Evolutionary conservation across 2,113 vertebrate genomes (phyloP), one percentile per base, ranked within the genome.

Genomic region (Ammodytes dubius): DNA sequence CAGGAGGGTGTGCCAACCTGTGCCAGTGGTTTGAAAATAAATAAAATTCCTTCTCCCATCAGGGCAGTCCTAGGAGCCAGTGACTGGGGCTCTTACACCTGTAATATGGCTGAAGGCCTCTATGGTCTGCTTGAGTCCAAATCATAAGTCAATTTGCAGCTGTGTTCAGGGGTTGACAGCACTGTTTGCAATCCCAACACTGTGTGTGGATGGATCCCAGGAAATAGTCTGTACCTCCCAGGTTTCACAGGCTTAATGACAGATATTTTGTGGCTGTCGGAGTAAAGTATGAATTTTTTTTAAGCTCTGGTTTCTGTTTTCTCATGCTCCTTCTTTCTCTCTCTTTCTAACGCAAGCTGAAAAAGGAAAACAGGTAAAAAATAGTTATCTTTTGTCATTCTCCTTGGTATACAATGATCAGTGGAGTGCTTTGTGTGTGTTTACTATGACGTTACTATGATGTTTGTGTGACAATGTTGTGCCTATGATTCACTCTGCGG

Each of bases 1-100:
- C 87, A 85, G 46, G 83, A 93, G 91, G 89, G 88, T 64, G 90
- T 92, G 93, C 95, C 92, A 95, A 93, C 94, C 91, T 94, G 93
- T 93, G 88, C 91, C 89, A 60, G 86, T 79, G 86, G 85, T 83
- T 91, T 90, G 84, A 91, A 90, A 93, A 91, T 87, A 75, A 82
- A 85, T 47, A 80, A 63, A 86, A 27, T 86, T 88, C 88, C 89
- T 79, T 68, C 78, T 89, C 79, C 75, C 88, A 86, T 70, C 73
- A 69, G 87, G 66, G 87, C 60, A 77, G 52, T 50, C 72, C 35
- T 74, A 74, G 39, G 70, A 82, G 83, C 69, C 65, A 60, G 72
- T 59, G 61, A 76, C 78, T 72, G 50, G 45, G 74, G 59, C 37
- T 40, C 66, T 84, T 73, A 88, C 92, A 94, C 93, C 91, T 93